Percentiles rank a stretch among this genome's conserved stretches.
Conservation (phyloP, 2,113 vertebrate species). For the Petrocephalus zakoni region DNA sequence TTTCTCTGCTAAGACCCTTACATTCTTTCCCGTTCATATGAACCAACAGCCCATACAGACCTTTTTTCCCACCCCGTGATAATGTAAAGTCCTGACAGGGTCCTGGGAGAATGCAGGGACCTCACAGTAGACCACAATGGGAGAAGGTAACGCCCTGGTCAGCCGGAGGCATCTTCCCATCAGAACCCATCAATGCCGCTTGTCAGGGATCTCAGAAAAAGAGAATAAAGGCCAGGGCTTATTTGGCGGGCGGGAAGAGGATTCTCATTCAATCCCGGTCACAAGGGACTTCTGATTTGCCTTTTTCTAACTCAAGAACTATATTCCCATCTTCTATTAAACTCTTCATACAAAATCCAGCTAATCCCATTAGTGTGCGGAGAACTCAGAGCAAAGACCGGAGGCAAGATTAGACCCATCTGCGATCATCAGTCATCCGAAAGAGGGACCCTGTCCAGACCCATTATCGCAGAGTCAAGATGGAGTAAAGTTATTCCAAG, state of each 20-base stretch:
- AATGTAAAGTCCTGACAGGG: constrained; percentile 43
- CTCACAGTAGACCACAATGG: constrained; percentile 49
- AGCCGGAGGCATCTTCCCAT: constrained; percentile 54
- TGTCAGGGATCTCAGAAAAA: constrained; percentile 19
- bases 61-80: constrained; percentile 35
- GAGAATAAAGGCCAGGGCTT: constrained; percentile 28
- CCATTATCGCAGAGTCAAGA: constrained; percentile 46
- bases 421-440: constrained; percentile 53
- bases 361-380: constrained; percentile 68
- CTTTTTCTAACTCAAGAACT: background rate
- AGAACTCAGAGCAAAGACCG: constrained; percentile 45
- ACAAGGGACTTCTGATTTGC: constrained; percentile 48
- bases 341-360: constrained; percentile 48
- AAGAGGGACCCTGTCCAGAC: constrained; percentile 60
- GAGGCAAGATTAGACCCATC: constrained; percentile 56
- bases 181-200: constrained; percentile 37
- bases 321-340: constrained; percentile 16
- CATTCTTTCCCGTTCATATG: constrained; percentile 37
- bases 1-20: constrained; percentile 31
- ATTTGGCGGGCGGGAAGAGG: constrained; percentile 39
- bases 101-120: constrained; percentile 38
- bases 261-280: constrained; percentile 40
- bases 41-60: constrained; percentile 47
- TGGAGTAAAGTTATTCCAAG: constrained; percentile 45
- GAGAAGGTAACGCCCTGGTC: constrained; percentile 45